Percentiles rank a stretch among this genome's conserved stretches.
phyloP scores from a whole-genome alignment of 2,113 vertebrate genomes.

The Callocephalon fimbriatum region DNA sequence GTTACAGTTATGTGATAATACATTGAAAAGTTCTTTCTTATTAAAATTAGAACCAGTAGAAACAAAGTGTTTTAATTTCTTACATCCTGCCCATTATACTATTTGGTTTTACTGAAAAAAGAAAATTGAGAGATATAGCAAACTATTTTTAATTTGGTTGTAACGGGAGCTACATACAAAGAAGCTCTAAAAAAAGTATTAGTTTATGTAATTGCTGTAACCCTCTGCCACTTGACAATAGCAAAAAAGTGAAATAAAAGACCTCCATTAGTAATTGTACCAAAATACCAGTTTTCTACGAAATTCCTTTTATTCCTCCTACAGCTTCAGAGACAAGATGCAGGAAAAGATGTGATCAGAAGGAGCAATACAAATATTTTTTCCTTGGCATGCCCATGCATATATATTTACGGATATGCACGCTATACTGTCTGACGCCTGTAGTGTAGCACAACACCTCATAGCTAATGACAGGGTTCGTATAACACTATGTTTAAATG shows the following conservation, averaged over 20 bases:
- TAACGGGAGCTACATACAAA: background rate
- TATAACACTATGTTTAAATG: background rate
- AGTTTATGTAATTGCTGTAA: background rate
- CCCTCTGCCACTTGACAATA: background rate
- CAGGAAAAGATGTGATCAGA: background rate
- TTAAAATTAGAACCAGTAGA: background rate
- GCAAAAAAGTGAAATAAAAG: background rate
- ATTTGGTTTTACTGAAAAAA: background rate
- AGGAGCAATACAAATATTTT: background rate
- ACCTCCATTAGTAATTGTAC: background rate
- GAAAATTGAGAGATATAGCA: background rate
- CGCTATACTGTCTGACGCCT: background rate
- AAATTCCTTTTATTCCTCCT: background rate
- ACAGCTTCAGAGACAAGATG: background rate
- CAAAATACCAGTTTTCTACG: background rate
- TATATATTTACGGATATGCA: rapidly evolving
- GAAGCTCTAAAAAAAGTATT: background rate
- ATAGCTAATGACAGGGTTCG: background rate
- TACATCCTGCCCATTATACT: background rate
- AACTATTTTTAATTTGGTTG: background rate
- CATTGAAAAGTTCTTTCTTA: background rate
- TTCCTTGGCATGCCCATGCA: background rate
- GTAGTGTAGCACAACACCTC: background rate
- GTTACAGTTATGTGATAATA: background rate
- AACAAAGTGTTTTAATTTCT: background rate